Evolutionary conservation across 2,888 invertebrate species (phyloP).

Genomic region (Thymelicus lineola): DNA sequence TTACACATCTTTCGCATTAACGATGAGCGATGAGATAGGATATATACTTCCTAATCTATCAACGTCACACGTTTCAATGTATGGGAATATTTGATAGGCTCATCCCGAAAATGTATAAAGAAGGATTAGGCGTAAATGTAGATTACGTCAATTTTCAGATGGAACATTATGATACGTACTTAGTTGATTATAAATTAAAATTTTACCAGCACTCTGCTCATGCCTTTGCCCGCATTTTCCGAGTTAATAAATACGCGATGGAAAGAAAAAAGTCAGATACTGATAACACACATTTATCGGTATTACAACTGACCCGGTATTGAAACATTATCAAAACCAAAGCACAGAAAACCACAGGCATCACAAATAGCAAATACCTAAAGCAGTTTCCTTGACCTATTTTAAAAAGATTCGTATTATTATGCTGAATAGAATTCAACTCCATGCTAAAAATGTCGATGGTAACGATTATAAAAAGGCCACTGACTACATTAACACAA

Average conservation of each 20-base stretch:
- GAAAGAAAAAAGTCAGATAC: no score
- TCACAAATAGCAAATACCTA: no score
- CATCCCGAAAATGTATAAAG: conserved; percentile 35
- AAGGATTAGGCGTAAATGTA: conserved; percentile 31
- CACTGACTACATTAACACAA: conserved; percentile 1
- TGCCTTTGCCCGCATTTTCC: no score
- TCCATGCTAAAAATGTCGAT: conserved; percentile 5
- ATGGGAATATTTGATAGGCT: conserved; percentile 35
- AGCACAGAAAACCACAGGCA: no score
- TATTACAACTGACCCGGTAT: no score
- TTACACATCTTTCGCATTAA: conserved; percentile 29
- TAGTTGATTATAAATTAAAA: background rate
- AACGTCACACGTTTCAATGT: conserved; percentile 34
- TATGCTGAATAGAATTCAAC: background rate
- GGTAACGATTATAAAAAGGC: conserved; percentile 10
- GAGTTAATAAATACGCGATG: no score
- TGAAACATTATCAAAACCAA: no score
- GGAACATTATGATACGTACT: background rate
- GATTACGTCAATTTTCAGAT: conserved; percentile 22
- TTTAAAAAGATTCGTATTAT: background rate
- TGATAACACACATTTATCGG: no score
- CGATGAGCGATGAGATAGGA: conserved; percentile 33
- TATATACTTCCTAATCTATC: conserved; percentile 33
- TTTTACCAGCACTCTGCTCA: no score
- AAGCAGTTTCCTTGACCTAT: conserved; percentile 3